Evolutionary conservation across 2,888 invertebrate genomes (phyloP).

Genomic region (Marasmarcha lunaedactyla): DNA sequence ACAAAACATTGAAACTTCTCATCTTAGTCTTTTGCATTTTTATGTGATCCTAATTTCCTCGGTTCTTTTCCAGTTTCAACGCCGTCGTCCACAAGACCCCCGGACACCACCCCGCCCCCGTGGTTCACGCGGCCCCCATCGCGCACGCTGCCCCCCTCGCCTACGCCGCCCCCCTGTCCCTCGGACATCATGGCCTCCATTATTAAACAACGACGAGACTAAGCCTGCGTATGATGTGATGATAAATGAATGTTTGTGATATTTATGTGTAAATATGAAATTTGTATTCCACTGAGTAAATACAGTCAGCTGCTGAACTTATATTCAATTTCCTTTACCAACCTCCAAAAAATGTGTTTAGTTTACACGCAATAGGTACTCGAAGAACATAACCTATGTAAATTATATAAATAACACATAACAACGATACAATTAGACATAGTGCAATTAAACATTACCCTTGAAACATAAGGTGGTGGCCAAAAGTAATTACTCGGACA

Average conservation of each 20-base stretch:
- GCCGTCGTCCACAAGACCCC: conserved; percentile 65
- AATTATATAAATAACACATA: too few species aligned
- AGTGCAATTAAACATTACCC: conserved; percentile 20
- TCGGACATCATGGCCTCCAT: conserved; percentile 50
- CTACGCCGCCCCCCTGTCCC: conserved; percentile 31
- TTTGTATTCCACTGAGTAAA: conserved; percentile 61
- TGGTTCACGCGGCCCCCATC: conserved; percentile 35
- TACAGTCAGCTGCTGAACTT: conserved; percentile 60
- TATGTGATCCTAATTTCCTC: too few species aligned
- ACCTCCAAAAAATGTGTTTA: not conserved
- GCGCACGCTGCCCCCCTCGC: conserved; percentile 37
- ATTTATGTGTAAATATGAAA: conserved; percentile 63
- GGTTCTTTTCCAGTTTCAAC: conserved; percentile 54
- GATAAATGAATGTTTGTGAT: conserved; percentile 64
- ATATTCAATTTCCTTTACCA: conserved; percentile 19
- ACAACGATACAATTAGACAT: too few species aligned
- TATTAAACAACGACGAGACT: conserved; percentile 43
- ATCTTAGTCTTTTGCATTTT: too few species aligned
- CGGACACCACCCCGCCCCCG: conserved; percentile 57
- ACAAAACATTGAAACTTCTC: too few species aligned
- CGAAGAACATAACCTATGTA: too few species aligned
- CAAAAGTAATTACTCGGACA: conserved; percentile 33
- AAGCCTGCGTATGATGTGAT: conserved; percentile 35
- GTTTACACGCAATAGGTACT: too few species aligned
- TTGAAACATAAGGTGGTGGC: conserved; percentile 40